Conservation (phyloP, 2,888 invertebrate species). For the Hoplodrina blanda region DNA sequence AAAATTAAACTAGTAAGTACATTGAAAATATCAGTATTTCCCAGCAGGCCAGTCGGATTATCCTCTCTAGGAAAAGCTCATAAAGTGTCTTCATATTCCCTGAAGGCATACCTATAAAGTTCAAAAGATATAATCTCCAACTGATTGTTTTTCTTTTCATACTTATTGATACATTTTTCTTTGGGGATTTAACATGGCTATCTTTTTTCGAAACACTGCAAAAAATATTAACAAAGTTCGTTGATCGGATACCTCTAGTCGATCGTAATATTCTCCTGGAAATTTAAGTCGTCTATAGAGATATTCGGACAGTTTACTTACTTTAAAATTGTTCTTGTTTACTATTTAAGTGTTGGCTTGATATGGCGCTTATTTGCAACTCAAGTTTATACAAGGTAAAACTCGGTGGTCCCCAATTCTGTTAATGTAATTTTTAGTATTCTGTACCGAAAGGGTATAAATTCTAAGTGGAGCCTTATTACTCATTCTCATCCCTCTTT, state of each 20-base stretch:
- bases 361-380: background rate
- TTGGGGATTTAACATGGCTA: slow-evolving; percentile 32
- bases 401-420: background rate
- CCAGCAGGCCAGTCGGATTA: background rate
- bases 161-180: slow-evolving; percentile 45
- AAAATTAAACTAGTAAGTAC: background rate
- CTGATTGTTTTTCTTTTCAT: slow-evolving; percentile 28
- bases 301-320: background rate
- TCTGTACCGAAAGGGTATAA: no score
- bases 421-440: no score
- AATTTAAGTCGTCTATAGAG: slow-evolving; percentile 14
- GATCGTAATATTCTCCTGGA: slow-evolving; percentile 12
- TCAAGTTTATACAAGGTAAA: background rate
- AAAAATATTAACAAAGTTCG: slow-evolving; percentile 42
- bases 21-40: background rate
- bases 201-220: slow-evolving; percentile 25
- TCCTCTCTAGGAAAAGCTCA: slow-evolving; percentile 10
- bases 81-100: slow-evolving; percentile 13
- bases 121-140: slow-evolving; percentile 29
- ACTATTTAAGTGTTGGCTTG: slow-evolving; percentile 3
- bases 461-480: no score
- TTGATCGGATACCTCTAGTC: slow-evolving; percentile 19
- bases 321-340: slow-evolving; percentile 36
- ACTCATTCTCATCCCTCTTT: no score
- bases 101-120: background rate